A percentile compares a stretch with the other conserved stretches of the same genome.
These are phyloP conservation scores for Poeciliopsis turrubarensis DNA, from an alignment of 2,113 vertebrate genomes.

Conservation along the genomic window DNA sequence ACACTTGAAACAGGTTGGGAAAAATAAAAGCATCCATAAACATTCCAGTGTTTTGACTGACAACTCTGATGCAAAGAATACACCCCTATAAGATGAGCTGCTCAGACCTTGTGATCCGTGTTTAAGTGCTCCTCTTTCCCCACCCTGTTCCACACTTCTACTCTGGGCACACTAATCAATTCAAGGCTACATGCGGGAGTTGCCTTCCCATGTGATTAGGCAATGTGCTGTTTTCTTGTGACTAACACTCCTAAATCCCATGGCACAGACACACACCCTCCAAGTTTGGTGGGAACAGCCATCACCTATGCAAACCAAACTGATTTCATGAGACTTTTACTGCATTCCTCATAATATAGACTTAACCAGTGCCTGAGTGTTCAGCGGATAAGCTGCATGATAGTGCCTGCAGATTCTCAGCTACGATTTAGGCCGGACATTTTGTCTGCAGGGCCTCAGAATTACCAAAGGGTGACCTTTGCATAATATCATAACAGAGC, in stretches of 20 bases:
- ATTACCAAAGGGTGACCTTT: constrained; percentile 50
- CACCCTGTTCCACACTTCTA: constrained; percentile 30
- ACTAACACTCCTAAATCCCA: constrained; percentile 60
- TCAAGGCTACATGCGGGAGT: constrained; percentile 61
- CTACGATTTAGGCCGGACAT: constrained; percentile 35
- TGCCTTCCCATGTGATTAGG: constrained; percentile 64
- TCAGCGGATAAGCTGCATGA: constrained; percentile 52
- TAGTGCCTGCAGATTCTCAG: constrained; percentile 55
- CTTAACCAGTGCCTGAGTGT: constrained; percentile 30
- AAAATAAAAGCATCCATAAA: constrained; percentile 35
- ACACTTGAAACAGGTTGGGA: constrained; percentile 50
- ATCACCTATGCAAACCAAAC: constrained; percentile 21
- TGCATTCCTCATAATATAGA: constrained; percentile 27
- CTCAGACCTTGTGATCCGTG: constrained; percentile 21
- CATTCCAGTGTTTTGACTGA: constrained; percentile 64
- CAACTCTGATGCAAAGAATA: constrained; percentile 51
- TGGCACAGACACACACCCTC: constrained; percentile 41
- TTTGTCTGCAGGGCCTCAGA: constrained; percentile 37
- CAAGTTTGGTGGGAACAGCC: constrained; percentile 45
- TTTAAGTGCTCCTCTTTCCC: constrained; percentile 14
- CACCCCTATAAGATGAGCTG: constrained; percentile 35
- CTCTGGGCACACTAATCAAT: constrained; percentile 62
- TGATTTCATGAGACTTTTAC: constrained; percentile 30
- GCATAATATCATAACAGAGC: constrained; percentile 58
- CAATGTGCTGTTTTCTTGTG: constrained; percentile 58